Evolutionary conservation across 2,888 invertebrate genomes (phyloP), one percentile per base, ranked within the genome.

Genomic region (Isoperla grammatica): DNA sequence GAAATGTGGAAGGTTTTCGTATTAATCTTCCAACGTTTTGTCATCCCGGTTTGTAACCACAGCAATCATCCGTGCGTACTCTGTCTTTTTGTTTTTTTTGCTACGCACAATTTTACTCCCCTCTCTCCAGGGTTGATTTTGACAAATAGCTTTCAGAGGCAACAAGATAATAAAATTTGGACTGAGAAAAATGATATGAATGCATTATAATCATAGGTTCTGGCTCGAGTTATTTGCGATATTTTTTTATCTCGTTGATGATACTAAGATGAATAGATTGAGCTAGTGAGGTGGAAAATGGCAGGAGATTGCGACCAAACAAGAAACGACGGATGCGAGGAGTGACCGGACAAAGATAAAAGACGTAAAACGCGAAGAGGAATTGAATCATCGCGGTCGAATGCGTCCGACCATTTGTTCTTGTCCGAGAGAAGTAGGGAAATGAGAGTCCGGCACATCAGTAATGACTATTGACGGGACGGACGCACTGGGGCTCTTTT

Each of bases 111-210:
- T 53, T 53, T 53, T 53, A 53, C 37, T 37, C 39, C 53, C 40
- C 53, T 20, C 39, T 12, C 39, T 53, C 37, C 37, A 29, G 37
- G 53, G 35, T 17, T 53, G 53, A 53, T 53, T 53, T 53, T 53
- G 53, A 53, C 37, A 53, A 53, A 53, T 53, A 39, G 53, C 37
- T 53, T 53, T 19, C 15, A 39, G 37, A 53, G 53, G 39, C 53
- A 53, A 19, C 9, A 37, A 53, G 53, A 53, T 53, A 53, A 53
- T 53, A 53, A 53, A 53, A 53, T 53, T 53, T 15, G 39, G 53
- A 53, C 37, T 53, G 37, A 53, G 53, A 53, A 53, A 53, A 53
- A 53, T 53, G 53, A 53, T 53, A 53, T 53, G 53, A 39, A 53
- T 53, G 53, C 53, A 53, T 53, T 39, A 53, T 39, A 37, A 53